Conservation (phyloP, 2,113 vertebrate genomes). For the Myotis brandtii region DNA sequence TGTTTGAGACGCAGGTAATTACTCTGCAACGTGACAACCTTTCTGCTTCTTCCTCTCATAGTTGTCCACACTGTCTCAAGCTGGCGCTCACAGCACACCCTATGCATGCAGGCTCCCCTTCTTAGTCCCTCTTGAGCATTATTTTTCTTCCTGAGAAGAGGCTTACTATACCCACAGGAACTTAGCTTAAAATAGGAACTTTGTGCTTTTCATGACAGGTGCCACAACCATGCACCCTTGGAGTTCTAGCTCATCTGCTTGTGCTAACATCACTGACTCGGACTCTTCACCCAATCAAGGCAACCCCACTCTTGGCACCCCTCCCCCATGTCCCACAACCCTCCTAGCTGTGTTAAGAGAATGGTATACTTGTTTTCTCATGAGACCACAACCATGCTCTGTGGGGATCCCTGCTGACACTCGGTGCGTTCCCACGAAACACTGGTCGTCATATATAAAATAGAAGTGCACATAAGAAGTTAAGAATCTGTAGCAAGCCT, state of each 20-base stretch:
- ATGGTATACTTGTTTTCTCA: background rate
- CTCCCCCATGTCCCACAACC: background rate
- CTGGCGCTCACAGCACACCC: background rate
- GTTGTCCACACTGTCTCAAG: background rate
- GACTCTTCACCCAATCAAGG: background rate
- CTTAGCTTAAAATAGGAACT: background rate
- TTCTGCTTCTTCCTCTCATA: background rate
- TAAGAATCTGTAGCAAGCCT: background rate
- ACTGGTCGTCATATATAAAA: slow-evolving; percentile 26
- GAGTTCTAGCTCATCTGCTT: background rate
- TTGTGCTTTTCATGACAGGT: background rate
- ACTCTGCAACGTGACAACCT: background rate
- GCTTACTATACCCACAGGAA: background rate
- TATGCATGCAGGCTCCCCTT: background rate
- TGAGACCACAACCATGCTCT: background rate
- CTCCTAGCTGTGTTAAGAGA: background rate
- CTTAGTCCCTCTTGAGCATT: background rate
- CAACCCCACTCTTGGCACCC: background rate
- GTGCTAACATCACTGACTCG: background rate
- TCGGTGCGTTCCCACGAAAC: background rate
- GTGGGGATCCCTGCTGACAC: background rate
- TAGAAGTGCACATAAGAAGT: background rate
- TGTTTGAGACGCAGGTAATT: background rate
- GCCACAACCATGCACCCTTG: background rate
- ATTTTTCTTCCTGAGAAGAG: background rate